Evolutionary conservation across 2,113 vertebrate species (phyloP), one percentile per base, ranked within the genome.

Genomic region (human): DNA sequence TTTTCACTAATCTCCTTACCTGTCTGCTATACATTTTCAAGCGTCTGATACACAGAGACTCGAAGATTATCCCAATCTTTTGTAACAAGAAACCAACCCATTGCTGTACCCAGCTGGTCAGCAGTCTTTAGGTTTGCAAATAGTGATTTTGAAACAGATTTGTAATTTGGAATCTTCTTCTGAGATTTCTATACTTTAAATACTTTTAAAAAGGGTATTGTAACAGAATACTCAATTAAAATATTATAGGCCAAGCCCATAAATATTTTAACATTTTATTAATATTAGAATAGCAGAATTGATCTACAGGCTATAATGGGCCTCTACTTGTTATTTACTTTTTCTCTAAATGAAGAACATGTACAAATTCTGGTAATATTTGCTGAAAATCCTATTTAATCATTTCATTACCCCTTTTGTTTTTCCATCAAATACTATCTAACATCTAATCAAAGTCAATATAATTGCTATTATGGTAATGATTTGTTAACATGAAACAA

Each of bases 231-330:
- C 75, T 38, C 64, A 83, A 59, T 50, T 45, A 86, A 85, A 72
- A 59, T 83, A 50, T 52, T 30, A 43, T 50, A 11, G 48, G 0
- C 23, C 43, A 95, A 61, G 73, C 17, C 17, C 8, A 81, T 82
- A 75, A 82, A 59, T 89, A 89, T 55, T 66, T 96, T 81, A 86
- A 23, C 20, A 95, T 94, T 95, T 89, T 91, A 52, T 84, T 87
- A 75, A 35, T 79, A 23, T 95, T 59, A 73, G 38, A 79, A 45
- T 18, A 85, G n/a, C n/a, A 81, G 11, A 91, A 80, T 82, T 92
- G 35, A 52, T 55, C 0, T 50, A 25, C 0, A 80, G 30, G 6
- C 11, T 82, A 7, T 85, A 20, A 35, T 75, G 52, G 18, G 72
- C 25, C 85, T 91, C 22, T 79, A 30, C 32, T 59, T 96, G 6